Evolutionary conservation across 2,797 vertebrate species (phyloP), one percentile per base, ranked within the genome.

Genomic region (Danio aesculapii): DNA sequence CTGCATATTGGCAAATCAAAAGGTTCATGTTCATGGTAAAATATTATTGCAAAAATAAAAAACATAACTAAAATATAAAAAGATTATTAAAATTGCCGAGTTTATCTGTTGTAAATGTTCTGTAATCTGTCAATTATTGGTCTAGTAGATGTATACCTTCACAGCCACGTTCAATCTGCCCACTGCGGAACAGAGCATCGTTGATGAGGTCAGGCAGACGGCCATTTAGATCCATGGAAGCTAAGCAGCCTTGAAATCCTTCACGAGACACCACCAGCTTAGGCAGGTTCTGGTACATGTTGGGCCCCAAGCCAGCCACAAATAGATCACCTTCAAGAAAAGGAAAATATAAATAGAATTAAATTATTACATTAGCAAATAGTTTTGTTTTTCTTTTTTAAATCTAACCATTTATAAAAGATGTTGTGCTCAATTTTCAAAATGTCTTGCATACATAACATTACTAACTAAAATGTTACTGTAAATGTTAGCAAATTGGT

Each of bases 191-290:
- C 77, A 99, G 90, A 16, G 98, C 97, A 0, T 99, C 97, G 0
- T 93, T 97, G 91, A 99, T 98, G 81, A 99, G 96, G 90, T 99
- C 97, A 16, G 98, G 98, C 86, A 99, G 94, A 7, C 96, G 96
- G 5, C 98, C 97, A 1, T 99, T 99, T 78, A 99, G 94, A 89
- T 99, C 98, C 55, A 99, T 97, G 0, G 98, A 99, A 0, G 98
- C 98, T 88, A 99, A 89, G 77, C 98, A 99, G 79, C 98, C 98
- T 89, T 99, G 98, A 90, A 99, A 99, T 39, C 98, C 98, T 84
- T 98, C 97, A 3, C 97, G 94, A 17, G 97, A 99, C 16, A 97
- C 98, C 89, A 99, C 97, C 1, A 99, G 94, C 87, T 98, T 99
- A 0, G 98, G 98, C 39, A 99, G 96, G 86, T 95, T 98, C 90